Evolutionary conservation across 1,140 invertebrate genomes (phyloP).

Genomic region (Vollenhovia emeryi): DNA sequence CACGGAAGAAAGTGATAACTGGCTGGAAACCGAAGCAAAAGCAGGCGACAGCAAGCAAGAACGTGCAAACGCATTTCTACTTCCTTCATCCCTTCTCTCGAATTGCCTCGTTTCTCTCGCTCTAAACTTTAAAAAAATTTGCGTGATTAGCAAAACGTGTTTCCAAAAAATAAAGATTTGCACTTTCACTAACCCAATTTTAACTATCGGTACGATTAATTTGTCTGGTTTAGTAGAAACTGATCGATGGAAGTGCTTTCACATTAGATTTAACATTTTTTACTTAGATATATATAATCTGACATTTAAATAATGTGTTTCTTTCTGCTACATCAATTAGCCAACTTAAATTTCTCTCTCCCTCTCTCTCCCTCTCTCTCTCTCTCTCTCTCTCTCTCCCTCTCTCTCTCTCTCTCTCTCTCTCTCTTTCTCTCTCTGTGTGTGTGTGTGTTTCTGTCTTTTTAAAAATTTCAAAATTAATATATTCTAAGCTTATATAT

Average conservation of each 20-base stretch:
- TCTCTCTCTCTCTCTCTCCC: not conserved
- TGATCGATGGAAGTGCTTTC: constrained; percentile 2
- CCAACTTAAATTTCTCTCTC: not conserved
- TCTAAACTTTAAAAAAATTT: not conserved
- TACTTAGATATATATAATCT: not conserved
- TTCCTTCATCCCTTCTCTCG: not conserved
- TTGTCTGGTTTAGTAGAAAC: not conserved
- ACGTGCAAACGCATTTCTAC: not conserved
- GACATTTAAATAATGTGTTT: not conserved
- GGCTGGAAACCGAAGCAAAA: constrained; percentile 8
- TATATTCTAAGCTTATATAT: not conserved
- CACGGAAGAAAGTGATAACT: constrained; percentile 41
- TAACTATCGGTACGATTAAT: not conserved
- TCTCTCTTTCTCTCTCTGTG: too few species aligned
- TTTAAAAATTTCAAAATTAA: not conserved
- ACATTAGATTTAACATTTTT: not conserved
- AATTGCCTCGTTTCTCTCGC: not conserved
- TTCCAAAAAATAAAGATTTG: constrained; percentile 22
- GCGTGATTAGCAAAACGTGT: not conserved
- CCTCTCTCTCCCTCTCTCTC: not conserved
- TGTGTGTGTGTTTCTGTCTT: too few species aligned
- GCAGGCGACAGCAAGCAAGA: not conserved
- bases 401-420: not conserved
- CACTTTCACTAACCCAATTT: constrained; percentile 20
- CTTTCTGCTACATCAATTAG: not conserved